phyloP scores from a whole-genome alignment of 1,140 invertebrate species.

The Tetragnatha versicolor region DNA sequence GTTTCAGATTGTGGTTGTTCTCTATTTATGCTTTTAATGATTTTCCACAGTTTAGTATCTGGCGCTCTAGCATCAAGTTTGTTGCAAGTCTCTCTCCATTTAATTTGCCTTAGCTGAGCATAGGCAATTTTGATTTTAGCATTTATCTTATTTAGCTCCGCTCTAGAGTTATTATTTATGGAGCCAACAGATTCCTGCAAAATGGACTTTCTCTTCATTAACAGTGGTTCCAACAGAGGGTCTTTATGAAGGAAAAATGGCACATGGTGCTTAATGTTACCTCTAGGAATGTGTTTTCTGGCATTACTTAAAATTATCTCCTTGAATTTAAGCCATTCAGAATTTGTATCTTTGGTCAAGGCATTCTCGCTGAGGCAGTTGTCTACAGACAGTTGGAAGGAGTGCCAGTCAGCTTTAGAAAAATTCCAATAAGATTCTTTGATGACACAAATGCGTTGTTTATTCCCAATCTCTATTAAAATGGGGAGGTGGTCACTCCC shows the following conservation, averaged over 20 bases:
- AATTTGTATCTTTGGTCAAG: background rate
- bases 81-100: background rate
- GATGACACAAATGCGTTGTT: background rate
- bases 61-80: background rate
- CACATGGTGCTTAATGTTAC: background rate
- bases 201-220: background rate
- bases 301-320: background rate
- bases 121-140: background rate
- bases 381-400: background rate
- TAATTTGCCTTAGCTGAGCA: background rate
- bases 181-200: background rate
- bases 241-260: background rate
- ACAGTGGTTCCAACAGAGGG: background rate
- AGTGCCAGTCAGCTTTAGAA: background rate
- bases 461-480: background rate
- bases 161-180: background rate
- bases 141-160: background rate
- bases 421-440: background rate
- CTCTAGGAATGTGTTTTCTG: background rate
- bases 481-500: background rate
- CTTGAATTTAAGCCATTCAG: background rate
- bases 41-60: background rate
- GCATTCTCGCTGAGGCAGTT: background rate
- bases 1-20: background rate
- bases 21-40: background rate